phyloP scores from a whole-genome alignment of 1,140 invertebrate genomes.

The Popillia japonica region DNA sequence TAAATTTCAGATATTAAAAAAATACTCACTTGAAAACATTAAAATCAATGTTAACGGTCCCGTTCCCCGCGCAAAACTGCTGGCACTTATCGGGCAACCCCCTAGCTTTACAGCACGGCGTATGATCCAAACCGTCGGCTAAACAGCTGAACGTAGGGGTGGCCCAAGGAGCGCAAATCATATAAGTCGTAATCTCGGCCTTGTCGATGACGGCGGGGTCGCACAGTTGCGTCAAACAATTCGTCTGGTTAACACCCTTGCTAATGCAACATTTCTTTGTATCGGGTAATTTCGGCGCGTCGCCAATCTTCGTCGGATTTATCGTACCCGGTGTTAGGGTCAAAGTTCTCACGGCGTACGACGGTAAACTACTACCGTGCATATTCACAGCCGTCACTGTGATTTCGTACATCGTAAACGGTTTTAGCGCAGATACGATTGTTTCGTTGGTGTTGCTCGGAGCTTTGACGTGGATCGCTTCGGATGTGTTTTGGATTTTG shows the following conservation, averaged over 20 bases:
- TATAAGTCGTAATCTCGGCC: conserved; percentile 74
- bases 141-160: conserved; percentile 80
- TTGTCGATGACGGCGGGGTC: conserved; percentile 73
- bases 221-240: conserved; percentile 80
- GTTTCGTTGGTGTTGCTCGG: conserved; percentile 66
- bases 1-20: not conserved
- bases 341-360: conserved; percentile 72
- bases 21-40: conserved; percentile 78
- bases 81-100: conserved; percentile 78
- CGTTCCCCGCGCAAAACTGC: conserved; percentile 78
- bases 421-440: conserved; percentile 67
- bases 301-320: conserved; percentile 64
- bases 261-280: conserved; percentile 74
- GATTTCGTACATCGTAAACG: conserved; percentile 85
- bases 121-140: conserved; percentile 82
- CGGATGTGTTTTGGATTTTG: conserved; percentile 39
- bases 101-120: conserved; percentile 76
- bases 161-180: conserved; percentile 87
- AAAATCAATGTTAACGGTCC: conserved; percentile 76
- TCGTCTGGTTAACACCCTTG: conserved; percentile 75
- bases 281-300: conserved; percentile 72
- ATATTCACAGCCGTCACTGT: conserved; percentile 75
- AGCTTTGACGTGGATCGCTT: conserved; percentile 62
- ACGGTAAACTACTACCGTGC: conserved; percentile 78
- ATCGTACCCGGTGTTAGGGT: conserved; percentile 70